Evolutionary conservation across 1,140 invertebrate genomes (phyloP).

Genomic region (Psilanteris sp.): DNA sequence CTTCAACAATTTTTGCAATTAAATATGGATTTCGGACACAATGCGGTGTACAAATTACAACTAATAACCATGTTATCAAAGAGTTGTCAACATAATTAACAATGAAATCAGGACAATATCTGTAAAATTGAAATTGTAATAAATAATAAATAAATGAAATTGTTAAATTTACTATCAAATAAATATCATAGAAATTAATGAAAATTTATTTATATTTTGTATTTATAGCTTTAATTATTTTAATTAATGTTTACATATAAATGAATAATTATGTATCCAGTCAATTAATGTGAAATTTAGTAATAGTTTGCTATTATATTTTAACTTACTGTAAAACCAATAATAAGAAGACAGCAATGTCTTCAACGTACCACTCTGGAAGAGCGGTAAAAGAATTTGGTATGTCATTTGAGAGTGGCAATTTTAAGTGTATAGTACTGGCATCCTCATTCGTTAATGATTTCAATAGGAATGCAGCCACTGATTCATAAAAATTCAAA

Average conservation of each 20-base stretch:
- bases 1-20: constrained; percentile 96
- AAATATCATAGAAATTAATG: too few relatives aligned
- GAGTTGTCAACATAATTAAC: constrained; percentile 89
- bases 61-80: constrained; percentile 92
- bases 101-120: constrained; percentile 88
- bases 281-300: too few relatives aligned
- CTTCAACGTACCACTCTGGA: constrained; percentile 98
- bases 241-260: constrained; percentile 1
- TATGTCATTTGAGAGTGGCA: constrained; percentile 82
- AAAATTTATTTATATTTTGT: too few relatives aligned
- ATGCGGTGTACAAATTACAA: constrained; percentile 93
- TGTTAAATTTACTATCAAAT: too few relatives aligned
- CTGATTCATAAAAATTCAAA: constrained; percentile 91
- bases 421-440: constrained; percentile 75
- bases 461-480: constrained; percentile 88
- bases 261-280: too few relatives aligned
- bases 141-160: too few relatives aligned
- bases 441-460: constrained; percentile 81
- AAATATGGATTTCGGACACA: constrained; percentile 97
- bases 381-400: constrained; percentile 90
- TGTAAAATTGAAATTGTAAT: too few relatives aligned
- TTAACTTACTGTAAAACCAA: constrained; percentile 94
- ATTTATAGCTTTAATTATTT: too few relatives aligned
- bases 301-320: too few relatives aligned
- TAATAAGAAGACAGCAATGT: constrained; percentile 96